Conservation (phyloP, 2,888 invertebrate genomes). For the Trachelus tabidus region DNA sequence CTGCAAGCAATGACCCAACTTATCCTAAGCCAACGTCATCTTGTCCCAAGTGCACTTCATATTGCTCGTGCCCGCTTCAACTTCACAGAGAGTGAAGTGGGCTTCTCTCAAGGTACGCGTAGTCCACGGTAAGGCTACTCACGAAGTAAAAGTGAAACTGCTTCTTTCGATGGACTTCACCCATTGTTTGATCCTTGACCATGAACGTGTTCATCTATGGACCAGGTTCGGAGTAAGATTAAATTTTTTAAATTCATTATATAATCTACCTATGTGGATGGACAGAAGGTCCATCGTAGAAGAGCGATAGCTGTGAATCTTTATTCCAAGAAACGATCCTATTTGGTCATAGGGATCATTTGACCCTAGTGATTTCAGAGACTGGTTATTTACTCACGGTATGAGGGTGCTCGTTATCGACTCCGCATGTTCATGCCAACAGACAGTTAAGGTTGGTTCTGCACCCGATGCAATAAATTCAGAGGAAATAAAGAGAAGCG, state of each 20-base stretch:
- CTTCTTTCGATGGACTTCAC: slow-evolving; percentile 11
- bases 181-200: neutral
- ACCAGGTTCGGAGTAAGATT: neutral
- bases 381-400: neutral
- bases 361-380: neutral
- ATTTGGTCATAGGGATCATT: neutral
- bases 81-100: slow-evolving; percentile 16
- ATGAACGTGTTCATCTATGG: neutral
- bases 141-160: slow-evolving; percentile 18
- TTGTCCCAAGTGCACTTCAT: slow-evolving; percentile 38
- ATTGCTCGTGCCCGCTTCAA: slow-evolving; percentile 27
- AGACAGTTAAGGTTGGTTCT: slow-evolving; percentile 57
- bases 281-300: neutral
- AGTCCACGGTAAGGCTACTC: slow-evolving; percentile 13
- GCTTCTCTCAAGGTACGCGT: neutral
- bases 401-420: neutral
- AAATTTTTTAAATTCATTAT: neutral
- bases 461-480: slow-evolving; percentile 59
- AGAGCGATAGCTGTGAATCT: neutral
- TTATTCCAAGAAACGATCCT: neutral
- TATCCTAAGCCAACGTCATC: slow-evolving; percentile 37
- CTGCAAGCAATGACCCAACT: slow-evolving; percentile 21
- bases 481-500: slow-evolving; percentile 56
- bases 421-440: slow-evolving; percentile 58
- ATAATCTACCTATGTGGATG: neutral